phyloP scores from a whole-genome alignment of 2,888 invertebrate genomes.

The Blera fallax region DNA sequence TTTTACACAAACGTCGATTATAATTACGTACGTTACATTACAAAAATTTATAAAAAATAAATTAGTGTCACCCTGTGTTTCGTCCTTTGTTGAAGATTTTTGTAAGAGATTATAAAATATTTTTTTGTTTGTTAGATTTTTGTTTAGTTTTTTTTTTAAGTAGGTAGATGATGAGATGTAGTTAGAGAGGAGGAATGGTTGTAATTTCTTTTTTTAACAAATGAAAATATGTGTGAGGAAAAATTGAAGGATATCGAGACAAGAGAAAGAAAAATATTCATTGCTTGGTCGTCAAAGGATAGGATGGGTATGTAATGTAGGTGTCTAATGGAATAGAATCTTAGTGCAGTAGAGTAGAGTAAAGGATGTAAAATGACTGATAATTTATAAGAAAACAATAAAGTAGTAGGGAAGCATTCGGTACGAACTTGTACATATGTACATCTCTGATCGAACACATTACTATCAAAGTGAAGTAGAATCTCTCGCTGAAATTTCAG shows the following conservation, averaged over 20 bases:
- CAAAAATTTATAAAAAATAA: slow-evolving; percentile 67
- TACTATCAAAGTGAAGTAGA: too few species aligned
- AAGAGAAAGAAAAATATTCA: background rate
- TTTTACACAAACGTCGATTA: slow-evolving; percentile 48
- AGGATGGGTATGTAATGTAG: too few species aligned
- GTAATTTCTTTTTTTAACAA: background rate
- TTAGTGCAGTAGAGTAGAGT: too few species aligned
- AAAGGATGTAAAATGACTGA: too few species aligned
- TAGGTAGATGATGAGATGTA: slow-evolving; percentile 62
- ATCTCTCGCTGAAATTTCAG: too few species aligned
- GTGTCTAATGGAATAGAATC: too few species aligned
- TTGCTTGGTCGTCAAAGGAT: too few species aligned
- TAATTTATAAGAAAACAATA: too few species aligned
- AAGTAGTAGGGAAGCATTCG: too few species aligned
- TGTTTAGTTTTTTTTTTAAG: slow-evolving; percentile 14
- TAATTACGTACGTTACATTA: slow-evolving; percentile 50
- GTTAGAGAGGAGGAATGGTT: slow-evolving; percentile 37
- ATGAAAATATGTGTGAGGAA: background rate
- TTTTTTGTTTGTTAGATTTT: slow-evolving; percentile 22
- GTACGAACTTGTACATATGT: too few species aligned
- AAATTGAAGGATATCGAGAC: background rate
- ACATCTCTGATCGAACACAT: too few species aligned
- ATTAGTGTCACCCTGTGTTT: slow-evolving; percentile 71
- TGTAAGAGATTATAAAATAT: slow-evolving; percentile 63
- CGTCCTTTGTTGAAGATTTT: slow-evolving; percentile 66